Evolutionary conservation across 2,797 vertebrate genomes (phyloP), one percentile per base, ranked within the genome.

Genomic region (Glyptemys insculpta): DNA sequence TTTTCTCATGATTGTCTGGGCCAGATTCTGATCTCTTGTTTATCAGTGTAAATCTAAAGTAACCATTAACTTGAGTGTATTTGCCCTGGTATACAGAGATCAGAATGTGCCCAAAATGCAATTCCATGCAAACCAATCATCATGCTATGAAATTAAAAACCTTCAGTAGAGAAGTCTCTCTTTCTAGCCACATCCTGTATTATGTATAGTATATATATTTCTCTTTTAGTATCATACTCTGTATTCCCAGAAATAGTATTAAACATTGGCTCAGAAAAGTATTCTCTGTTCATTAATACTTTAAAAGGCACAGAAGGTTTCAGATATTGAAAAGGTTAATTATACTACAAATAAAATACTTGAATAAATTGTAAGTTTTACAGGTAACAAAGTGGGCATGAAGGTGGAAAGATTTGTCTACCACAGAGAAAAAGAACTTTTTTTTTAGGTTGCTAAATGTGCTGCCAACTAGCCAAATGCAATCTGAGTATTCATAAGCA

Each of bases 321-420:
- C 92, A 89, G 87, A 92, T 37, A 23, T 94, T 93, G 95, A 81
- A 95, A 96, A 97, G 96, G 97, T 97, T 97, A 97, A 97, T 97
- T 97, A 90, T 94, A 76, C 89, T 92, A 87, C 79, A 95, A 96
- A 91, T 97, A 97, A 95, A 97, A 89, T 94, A 81, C 87, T 96
- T 95, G 90, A 94, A 97, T 95, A 96, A 97, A 96, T 96, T 89
- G 91, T 92, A 86, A 94, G 76, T 90, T 97, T 97, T 97, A 95
- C 96, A 95, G 82, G 86, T 90, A 88, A 96, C 85, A 95, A 57
- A 23, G 7, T 34, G 92, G 94, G 97, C 96, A 92, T 96, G 95
- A 95, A 96, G 96, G 96, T 95, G 93, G 74, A 85, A 83, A 95
- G 93, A 96, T 97, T 93, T 97, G 94, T 95, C 97, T 96, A 80